Evolutionary conservation across 2,888 invertebrate genomes (phyloP).

Genomic region (Adineta ricciae): DNA sequence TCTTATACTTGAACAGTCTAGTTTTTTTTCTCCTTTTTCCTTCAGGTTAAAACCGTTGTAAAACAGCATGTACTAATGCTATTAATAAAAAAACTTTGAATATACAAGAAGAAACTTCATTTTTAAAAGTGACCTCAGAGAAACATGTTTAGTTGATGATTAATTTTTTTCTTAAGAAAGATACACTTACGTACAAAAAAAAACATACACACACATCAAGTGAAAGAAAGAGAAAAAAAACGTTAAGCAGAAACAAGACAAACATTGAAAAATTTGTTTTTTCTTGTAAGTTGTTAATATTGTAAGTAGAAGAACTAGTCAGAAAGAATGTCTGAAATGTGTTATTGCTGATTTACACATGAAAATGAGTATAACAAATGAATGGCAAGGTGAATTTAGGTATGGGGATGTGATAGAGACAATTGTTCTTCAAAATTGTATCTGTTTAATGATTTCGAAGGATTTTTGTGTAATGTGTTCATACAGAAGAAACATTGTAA

Average conservation of each 20-base stretch:
- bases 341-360: too few relatives aligned
- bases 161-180: conserved; percentile 1
- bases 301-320: too few relatives aligned
- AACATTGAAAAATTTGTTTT: neutral
- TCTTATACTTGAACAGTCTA: neutral
- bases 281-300: neutral
- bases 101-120: neutral
- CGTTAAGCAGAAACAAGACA: neutral
- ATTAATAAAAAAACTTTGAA: neutral
- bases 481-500: too few relatives aligned
- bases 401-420: too few relatives aligned
- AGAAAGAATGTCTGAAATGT: too few relatives aligned
- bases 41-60: neutral
- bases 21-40: neutral
- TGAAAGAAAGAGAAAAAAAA: neutral
- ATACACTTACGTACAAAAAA: neutral
- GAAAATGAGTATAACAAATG: too few relatives aligned
- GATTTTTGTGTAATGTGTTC: too few relatives aligned
- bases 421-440: too few relatives aligned
- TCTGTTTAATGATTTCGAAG: too few relatives aligned
- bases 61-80: neutral
- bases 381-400: too few relatives aligned
- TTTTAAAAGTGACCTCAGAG: neutral
- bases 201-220: neutral
- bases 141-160: neutral